Percentiles rank a stretch among this genome's conserved stretches.
These are phyloP conservation scores for Epinephelus awoara DNA, from an alignment of 2,797 vertebrate species.

Conservation along the genomic window DNA sequence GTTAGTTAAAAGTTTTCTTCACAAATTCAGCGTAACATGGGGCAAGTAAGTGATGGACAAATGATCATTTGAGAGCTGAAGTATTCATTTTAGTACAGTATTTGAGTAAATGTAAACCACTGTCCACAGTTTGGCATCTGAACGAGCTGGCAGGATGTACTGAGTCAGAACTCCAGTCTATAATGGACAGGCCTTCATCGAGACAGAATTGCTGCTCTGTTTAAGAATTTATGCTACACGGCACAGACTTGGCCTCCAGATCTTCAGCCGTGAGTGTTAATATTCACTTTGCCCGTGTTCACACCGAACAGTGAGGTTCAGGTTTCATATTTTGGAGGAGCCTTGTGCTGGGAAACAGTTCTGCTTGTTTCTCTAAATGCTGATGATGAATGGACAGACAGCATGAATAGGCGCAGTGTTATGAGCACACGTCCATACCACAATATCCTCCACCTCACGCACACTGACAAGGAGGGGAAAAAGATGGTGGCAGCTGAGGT, in stretches of 20 bases:
- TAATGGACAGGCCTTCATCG: background rate
- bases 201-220: background rate
- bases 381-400: conserved; percentile 74
- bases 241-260: conserved; percentile 40
- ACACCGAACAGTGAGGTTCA: conserved; percentile 50
- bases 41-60: too few relatives aligned
- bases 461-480: background rate
- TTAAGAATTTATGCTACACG: conserved; percentile 18
- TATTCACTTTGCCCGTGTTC: conserved; percentile 43
- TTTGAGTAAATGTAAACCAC: background rate
- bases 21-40: too few relatives aligned
- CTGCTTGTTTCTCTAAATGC: conserved; percentile 61
- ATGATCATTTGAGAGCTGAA: too few relatives aligned
- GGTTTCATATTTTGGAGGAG: conserved; percentile 67
- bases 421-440: conserved; percentile 43
- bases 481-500: conserved; percentile 17
- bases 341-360: conserved; percentile 69
- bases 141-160: background rate
- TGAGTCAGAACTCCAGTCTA: background rate
- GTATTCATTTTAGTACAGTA: background rate
- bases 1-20: too few relatives aligned
- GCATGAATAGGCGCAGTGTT: conserved; percentile 75
- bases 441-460: conserved; percentile 46
- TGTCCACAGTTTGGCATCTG: background rate
- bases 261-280: conserved; percentile 28